These are phyloP conservation scores for Tillus elongatus DNA, from an alignment of 2,888 invertebrate genomes.

Conservation along the genomic window DNA sequence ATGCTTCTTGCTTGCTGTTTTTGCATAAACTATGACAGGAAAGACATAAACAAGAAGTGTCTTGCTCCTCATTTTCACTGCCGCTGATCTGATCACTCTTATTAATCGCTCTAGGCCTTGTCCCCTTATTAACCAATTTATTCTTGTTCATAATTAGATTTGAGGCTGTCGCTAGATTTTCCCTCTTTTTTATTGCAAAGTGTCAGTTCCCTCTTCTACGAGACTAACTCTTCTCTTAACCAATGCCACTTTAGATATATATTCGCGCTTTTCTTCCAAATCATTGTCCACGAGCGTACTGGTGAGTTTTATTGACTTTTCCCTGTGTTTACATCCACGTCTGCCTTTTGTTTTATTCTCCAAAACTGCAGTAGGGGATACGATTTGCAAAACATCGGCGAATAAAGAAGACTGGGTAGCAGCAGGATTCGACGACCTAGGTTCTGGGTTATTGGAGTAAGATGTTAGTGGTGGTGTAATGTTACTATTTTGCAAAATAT, in stretches of 20 bases:
- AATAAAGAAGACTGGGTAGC: background rate
- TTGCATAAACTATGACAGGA: slow-evolving; percentile 1
- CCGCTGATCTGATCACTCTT: slow-evolving; percentile 1
- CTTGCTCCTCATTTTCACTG: background rate
- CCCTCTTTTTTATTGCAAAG: background rate
- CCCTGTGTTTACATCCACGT: background rate
- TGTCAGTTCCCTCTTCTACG: background rate
- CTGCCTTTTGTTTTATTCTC: background rate
- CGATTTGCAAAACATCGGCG: slow-evolving; percentile 1
- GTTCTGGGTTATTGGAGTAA: background rate
- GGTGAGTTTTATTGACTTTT: slow-evolving; percentile 1
- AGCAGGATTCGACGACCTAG: background rate
- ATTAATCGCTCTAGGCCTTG: background rate
- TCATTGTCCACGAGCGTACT: background rate
- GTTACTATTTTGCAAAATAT: background rate
- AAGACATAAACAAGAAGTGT: background rate
- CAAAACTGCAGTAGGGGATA: background rate
- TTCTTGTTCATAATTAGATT: background rate
- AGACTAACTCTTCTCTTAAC: background rate
- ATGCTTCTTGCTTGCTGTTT: background rate
- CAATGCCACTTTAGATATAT: no score
- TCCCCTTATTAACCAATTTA: background rate
- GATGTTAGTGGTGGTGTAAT: background rate
- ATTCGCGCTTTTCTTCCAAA: slow-evolving; percentile 3
- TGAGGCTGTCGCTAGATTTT: background rate